Conservation (phyloP, 2,888 invertebrate genomes). For the Cheilosia grossa region DNA sequence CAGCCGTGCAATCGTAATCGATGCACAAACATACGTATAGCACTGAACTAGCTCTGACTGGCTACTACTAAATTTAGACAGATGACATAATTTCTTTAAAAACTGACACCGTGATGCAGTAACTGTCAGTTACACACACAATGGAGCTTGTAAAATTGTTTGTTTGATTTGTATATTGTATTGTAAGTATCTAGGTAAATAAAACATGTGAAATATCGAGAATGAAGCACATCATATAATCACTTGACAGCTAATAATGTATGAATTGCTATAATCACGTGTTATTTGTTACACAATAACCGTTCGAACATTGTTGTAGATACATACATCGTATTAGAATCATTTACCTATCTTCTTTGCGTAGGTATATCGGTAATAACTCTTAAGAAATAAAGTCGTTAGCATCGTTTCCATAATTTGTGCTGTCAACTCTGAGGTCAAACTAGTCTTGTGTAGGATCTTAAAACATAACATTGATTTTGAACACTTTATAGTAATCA, state of each 20-base stretch:
- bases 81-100: constrained; percentile 67
- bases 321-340: no score
- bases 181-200: neutral
- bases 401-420: no score
- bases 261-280: neutral
- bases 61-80: constrained; percentile 65
- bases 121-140: constrained; percentile 49
- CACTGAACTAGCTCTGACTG: constrained; percentile 41
- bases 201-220: neutral
- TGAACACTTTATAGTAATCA: no score
- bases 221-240: neutral
- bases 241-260: neutral
- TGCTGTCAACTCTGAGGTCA: no score
- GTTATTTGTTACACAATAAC: no score
- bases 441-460: no score
- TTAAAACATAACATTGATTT: no score
- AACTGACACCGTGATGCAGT: constrained; percentile 34
- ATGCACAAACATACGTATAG: constrained; percentile 30
- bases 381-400: no score
- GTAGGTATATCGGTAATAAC: no score
- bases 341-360: no score
- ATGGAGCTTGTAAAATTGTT: neutral
- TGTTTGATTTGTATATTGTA: neutral
- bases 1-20: constrained; percentile 42
- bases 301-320: no score